These are phyloP conservation scores for Dastarcus helophoroides DNA, from an alignment of 2,888 invertebrate genomes.

Conservation along the genomic window DNA sequence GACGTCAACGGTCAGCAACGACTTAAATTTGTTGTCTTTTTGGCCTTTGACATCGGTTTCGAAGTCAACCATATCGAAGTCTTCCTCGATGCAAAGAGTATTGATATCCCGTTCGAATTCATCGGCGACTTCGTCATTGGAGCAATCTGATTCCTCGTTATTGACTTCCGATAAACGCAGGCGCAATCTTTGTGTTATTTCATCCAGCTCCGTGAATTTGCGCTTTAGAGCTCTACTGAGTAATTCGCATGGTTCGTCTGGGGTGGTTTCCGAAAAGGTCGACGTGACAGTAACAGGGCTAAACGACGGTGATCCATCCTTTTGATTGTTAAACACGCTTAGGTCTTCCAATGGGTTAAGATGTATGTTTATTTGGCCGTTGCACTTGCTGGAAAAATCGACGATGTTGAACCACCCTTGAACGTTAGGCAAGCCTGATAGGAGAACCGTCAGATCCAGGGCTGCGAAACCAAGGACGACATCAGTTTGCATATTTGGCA, in stretches of 20 bases:
- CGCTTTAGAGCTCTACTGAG: constrained; percentile 43
- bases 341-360: constrained; percentile 44
- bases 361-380: constrained; percentile 48
- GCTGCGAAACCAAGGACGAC: constrained; percentile 49
- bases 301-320: background rate
- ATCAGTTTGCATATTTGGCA: constrained; percentile 45
- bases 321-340: constrained; percentile 20
- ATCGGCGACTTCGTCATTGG: constrained; percentile 37
- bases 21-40: background rate
- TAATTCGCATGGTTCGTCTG: constrained; percentile 18
- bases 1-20: background rate
- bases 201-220: constrained; percentile 50
- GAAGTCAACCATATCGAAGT: constrained; percentile 31
- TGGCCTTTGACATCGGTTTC: constrained; percentile 12
- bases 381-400: constrained; percentile 45
- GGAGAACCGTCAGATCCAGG: constrained; percentile 44
- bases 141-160: constrained; percentile 38
- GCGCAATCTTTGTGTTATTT: constrained; percentile 48
- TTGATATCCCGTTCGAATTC: constrained; percentile 50
- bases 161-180: constrained; percentile 47
- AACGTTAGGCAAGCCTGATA: constrained; percentile 41
- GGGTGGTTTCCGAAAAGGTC: background rate
- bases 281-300: background rate
- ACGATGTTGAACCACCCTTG: constrained; percentile 54
- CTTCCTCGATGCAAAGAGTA: constrained; percentile 35